phyloP scores from a whole-genome alignment of 2,797 vertebrate species.

The Huso huso region DNA sequence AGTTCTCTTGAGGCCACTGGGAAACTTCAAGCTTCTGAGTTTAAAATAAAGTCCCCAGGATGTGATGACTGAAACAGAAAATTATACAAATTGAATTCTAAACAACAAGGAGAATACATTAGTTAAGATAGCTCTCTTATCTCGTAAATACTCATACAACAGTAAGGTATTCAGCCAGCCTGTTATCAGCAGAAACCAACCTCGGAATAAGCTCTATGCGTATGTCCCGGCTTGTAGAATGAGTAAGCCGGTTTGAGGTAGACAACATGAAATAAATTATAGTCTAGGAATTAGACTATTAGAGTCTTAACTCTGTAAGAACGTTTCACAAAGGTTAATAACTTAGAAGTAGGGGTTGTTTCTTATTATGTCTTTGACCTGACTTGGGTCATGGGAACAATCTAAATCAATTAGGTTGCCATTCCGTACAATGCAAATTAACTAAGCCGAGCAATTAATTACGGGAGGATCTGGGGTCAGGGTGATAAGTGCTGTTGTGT shows the following conservation, averaged over 20 bases:
- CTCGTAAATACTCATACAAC: too few relatives aligned
- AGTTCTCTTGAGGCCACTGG: too few relatives aligned
- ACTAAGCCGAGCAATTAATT: not conserved
- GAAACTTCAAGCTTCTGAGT: too few relatives aligned
- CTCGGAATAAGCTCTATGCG: not conserved
- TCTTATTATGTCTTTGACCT: constrained; percentile 1
- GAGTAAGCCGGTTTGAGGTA: not conserved
- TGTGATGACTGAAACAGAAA: too few relatives aligned
- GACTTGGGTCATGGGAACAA: constrained; percentile 3
- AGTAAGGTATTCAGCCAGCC: too few relatives aligned
- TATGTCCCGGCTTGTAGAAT: not conserved
- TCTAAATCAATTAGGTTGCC: not conserved
- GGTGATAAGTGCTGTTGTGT: not conserved
- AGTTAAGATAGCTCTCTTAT: too few relatives aligned
- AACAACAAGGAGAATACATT: too few relatives aligned
- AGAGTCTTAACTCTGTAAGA: not conserved
- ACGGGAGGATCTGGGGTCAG: not conserved
- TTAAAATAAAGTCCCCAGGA: too few relatives aligned
- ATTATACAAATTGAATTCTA: too few relatives aligned
- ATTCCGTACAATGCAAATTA: not conserved
- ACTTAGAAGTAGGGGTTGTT: not conserved
- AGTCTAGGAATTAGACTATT: not conserved
- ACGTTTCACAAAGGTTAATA: constrained; percentile 2
- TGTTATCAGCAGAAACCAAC: too few relatives aligned
- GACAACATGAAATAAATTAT: not conserved